A percentile compares a stretch with the other conserved stretches of the same genome.
Evolutionary conservation across 1,140 invertebrate genomes (phyloP).

Genomic region (Bombus waltoni): DNA sequence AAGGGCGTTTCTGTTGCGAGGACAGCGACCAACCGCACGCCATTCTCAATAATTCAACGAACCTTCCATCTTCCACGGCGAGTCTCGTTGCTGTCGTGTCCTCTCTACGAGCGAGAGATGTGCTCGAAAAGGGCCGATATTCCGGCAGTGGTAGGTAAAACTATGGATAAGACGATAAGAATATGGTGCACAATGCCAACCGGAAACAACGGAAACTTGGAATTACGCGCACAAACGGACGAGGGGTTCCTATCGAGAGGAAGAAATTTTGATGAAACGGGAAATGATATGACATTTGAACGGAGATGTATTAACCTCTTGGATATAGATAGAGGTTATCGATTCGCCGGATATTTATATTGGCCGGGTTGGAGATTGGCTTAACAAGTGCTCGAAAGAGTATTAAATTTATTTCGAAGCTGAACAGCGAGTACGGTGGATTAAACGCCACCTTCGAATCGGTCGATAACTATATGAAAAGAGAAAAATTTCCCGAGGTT

Average conservation of each 20-base stretch:
- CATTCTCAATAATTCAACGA: constrained; percentile 80
- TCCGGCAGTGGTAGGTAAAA: neutral
- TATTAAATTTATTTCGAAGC: neutral
- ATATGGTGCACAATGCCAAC: neutral
- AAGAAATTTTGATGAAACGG: no score
- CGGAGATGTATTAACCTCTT: neutral
- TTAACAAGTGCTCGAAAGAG: neutral
- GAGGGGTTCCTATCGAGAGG: neutral
- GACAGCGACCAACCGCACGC: constrained; percentile 71
- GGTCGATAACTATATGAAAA: neutral
- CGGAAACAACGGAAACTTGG: neutral
- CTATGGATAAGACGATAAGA: neutral
- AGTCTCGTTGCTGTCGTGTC: constrained; percentile 51
- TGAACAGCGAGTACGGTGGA: neutral
- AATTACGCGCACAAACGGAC: neutral
- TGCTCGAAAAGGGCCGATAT: neutral
- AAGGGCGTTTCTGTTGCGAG: constrained; percentile 45
- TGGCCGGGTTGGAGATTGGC: neutral
- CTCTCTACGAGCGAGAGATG: constrained; percentile 26
- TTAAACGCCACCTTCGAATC: neutral
- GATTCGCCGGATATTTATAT: neutral
- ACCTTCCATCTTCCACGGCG: constrained; percentile 75
- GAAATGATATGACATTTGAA: neutral
- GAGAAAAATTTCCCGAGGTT: neutral
- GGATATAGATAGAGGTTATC: neutral